Evolutionary conservation across 1,140 invertebrate genomes (phyloP), one percentile per base, ranked within the genome.

Genomic region (Goniozus legneri): DNA sequence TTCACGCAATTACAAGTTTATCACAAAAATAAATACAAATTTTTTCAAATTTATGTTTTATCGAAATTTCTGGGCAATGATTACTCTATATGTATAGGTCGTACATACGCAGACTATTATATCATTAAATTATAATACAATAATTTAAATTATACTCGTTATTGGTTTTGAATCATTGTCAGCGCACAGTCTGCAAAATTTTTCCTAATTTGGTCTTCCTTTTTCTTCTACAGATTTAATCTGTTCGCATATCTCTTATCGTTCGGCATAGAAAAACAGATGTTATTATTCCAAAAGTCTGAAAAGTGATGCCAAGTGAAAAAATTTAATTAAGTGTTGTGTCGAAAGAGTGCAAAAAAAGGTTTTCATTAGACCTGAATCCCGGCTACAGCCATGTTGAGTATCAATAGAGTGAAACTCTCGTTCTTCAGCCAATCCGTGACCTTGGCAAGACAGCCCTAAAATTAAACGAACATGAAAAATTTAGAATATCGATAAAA

Each of bases 371-470:
- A 4, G 4, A 69, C 66, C 62, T 73, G 71, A 42, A 69, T 64
- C 15, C 52, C 58, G 18, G 66, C 69, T 57, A 71, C 64, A 3
- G 46, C 50, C 53, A 68, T 49, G 7, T 56, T 60, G 16, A 69
- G 50, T n/a, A 72, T 54, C 13, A 74, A 63, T 4, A 74, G 37
- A 2, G 55, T 61, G 35, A 66, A 61, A 21, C 66, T 71, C 32
- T 70, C 68, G 40, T 45, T 62, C 19, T 67, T 59, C n/a, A 72
- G 36, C 71, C 71, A 74, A 13, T 37, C 42, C 0, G 51, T 62
- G 4, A 71, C 58, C 62, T 69, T 66, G 8, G 45, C 44, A 1
- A 74, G 56, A 27, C 71, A 74, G 3, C 70, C 71, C 71, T 74
- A n/a, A 15, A 52, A 47, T 46, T 15, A 7, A 48, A 30, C 19